Evolutionary conservation across 2,113 vertebrate genomes (phyloP), one percentile per base, ranked within the genome.

Genomic region (Rallus limicola): DNA sequence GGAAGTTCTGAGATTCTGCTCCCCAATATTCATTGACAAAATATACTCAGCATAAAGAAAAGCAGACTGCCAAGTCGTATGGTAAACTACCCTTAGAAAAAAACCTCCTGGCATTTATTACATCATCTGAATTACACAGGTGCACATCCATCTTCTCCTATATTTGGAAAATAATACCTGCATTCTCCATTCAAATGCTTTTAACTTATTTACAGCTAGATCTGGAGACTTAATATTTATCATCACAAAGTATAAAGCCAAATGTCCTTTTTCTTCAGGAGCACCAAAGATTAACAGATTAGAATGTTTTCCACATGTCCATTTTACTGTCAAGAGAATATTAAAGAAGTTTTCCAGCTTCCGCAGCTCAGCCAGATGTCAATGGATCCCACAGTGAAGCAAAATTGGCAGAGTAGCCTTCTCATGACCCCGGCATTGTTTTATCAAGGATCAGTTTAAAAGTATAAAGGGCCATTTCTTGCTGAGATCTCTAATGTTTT

Each of bases 301-400:
- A 98, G 98, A 98, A 99, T 99, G 98, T 98, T 99, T 99, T 99
- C 98, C 99, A 99, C 98, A 99, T 99, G 98, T 99, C 98, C 97
- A 95, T 97, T 97, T 97, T 98, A 98, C 98, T 98, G 97, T 98
- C 98, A 98, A 97, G 99, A 99, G 98, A 99, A 98, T 99, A 98
- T 99, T 98, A 98, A 98, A 99, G 98, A 98, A 95, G 97, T 99
- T 99, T 99, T 98, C 99, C 98, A 98, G 98, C 98, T 98, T 99
- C 98, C 95, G 90, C 98, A 98, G 98, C 98, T 97, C 97, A 98
- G 96, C 98, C 99, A 99, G 98, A 99, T 99, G 99, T 99, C 98
- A 95, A 97, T 90, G 96, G 98, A 98, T 98, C 98, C 98, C 97
- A 98, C 95, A 97, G 98, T 96, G 98, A 98, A 97, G 98, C 95